Base-by-base conservation (phyloP, 2,888 invertebrate species). In the Stomorhina lunata region DNA sequence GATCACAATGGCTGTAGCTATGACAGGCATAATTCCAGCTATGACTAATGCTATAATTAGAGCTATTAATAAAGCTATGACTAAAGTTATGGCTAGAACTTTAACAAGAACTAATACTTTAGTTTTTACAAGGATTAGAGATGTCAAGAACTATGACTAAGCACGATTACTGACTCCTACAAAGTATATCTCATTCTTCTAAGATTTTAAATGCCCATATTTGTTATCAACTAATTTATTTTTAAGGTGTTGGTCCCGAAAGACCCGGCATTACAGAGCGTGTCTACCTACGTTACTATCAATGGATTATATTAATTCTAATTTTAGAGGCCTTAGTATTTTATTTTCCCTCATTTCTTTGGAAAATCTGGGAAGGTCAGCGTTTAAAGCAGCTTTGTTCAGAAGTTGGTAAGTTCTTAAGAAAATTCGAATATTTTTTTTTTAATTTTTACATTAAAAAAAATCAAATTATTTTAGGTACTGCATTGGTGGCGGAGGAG, bases 351-450 rank as follows among this genome's bases (percentile, higher is more conserved):
- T 88, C 90, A 4, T 91, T 88, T 83, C 55, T 91, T 5, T 91
- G 91, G 91, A 91, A 90, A 80, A 85, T 86, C 2, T 91, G 90
- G 89, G 91, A 91, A 71, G 85, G 93, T 93, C 50, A 94, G 92
- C 37, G 92, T 90, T 43, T 91, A 7, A 87, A 88, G 53, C 88
- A 89, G 20, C 83, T 91, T 2, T 91, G 91, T 34, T 85, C 87
- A 7, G 88, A 90, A 79, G 85, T 90, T 2, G 88, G 88, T 88
- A 81, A 84, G 84, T 80, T 6, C n/a, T n/a, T n/a, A n/a, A n/a
- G n/a, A n/a, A n/a, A n/a, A 29, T 15, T 29, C 2, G 5, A 10
- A 9, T 32, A 7, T 20, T 34, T 57, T 4, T 7, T 29, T 15
- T 27, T 20, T 34, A 15, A 22, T 17, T 40, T 29, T 32, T 22